Conservation (phyloP, 2,113 vertebrate genomes). For the Arizona elegans region DNA sequence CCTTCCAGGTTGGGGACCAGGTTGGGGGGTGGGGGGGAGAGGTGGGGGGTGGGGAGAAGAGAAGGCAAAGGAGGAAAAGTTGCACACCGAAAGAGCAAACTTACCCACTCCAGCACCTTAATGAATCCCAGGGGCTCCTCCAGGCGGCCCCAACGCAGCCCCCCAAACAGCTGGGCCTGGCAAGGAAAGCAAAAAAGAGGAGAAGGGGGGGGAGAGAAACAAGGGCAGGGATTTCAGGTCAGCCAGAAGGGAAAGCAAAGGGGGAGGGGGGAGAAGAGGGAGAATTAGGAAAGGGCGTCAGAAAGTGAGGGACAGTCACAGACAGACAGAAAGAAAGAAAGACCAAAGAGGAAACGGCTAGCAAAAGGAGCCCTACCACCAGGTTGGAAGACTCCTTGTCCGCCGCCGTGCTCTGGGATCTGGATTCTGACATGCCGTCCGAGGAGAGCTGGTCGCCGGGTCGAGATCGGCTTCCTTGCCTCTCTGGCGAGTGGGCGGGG, state of each 20-base stretch:
- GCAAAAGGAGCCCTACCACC: slow-evolving; percentile 47
- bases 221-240: background rate
- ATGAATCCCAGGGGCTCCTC: slow-evolving; percentile 91
- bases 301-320: background rate
- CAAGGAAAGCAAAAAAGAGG: slow-evolving; percentile 35
- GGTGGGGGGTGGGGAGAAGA: slow-evolving; percentile 23
- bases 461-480: background rate
- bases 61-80: slow-evolving; percentile 46
- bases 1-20: background rate
- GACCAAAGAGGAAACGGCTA: background rate
- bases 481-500: background rate
- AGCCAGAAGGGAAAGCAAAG: background rate
- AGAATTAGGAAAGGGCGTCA: background rate
- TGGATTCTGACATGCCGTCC: slow-evolving; percentile 59
- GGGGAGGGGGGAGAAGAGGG: background rate
- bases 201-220: background rate
- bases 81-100: slow-evolving; percentile 42
- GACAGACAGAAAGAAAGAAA: background rate
- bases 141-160: slow-evolving; percentile 78
- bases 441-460: background rate
- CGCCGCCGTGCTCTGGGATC: slow-evolving; percentile 24
- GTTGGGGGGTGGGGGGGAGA: slow-evolving; percentile 36
- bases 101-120: slow-evolving; percentile 89
- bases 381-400: slow-evolving; percentile 65
- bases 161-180: slow-evolving; percentile 71